phyloP scores from a whole-genome alignment of 1,140 invertebrate genomes.

The Saccostrea cuccullata region DNA sequence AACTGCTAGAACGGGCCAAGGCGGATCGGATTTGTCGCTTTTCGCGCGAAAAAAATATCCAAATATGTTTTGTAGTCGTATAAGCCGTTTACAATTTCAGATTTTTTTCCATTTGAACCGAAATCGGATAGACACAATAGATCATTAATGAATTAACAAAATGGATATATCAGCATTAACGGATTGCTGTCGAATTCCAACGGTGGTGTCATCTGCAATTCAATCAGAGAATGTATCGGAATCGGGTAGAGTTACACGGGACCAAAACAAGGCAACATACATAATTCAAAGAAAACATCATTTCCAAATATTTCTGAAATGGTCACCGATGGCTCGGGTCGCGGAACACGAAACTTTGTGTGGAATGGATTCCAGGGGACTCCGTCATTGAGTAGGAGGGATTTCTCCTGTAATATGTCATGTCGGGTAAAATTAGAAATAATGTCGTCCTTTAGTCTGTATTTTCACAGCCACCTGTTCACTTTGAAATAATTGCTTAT shows the following conservation, averaged over 20 bases:
- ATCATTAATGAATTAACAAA: conserved; percentile 38
- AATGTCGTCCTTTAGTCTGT: not conserved
- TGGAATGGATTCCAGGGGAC: not conserved
- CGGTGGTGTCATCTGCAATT: conserved; percentile 17
- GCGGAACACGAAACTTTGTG: not conserved
- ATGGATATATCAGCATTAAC: conserved; percentile 6
- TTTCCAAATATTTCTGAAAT: conserved; percentile 33
- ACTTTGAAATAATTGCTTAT: not conserved
- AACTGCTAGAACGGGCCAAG: not conserved
- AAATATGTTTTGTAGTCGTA: not conserved
- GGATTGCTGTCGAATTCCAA: conserved; percentile 2
- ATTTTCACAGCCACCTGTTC: not conserved
- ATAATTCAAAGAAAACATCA: conserved; percentile 21
- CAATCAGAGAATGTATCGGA: conserved; percentile 14
- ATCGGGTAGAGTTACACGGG: not conserved
- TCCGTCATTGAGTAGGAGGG: not conserved
- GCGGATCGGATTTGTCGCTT: not conserved
- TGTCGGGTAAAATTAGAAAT: not conserved
- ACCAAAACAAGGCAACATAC: conserved; percentile 28
- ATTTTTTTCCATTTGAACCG: conserved; percentile 22
- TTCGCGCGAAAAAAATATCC: conserved; percentile 18
- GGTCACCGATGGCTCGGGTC: not conserved
- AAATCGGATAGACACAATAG: conserved; percentile 31
- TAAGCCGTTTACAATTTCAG: conserved; percentile 16
- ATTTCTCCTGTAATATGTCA: not conserved